Percentiles rank a stretch among this genome's conserved stretches.
phyloP scores from a whole-genome alignment of 2,888 invertebrate genomes.

The Drosophila robusta region DNA sequence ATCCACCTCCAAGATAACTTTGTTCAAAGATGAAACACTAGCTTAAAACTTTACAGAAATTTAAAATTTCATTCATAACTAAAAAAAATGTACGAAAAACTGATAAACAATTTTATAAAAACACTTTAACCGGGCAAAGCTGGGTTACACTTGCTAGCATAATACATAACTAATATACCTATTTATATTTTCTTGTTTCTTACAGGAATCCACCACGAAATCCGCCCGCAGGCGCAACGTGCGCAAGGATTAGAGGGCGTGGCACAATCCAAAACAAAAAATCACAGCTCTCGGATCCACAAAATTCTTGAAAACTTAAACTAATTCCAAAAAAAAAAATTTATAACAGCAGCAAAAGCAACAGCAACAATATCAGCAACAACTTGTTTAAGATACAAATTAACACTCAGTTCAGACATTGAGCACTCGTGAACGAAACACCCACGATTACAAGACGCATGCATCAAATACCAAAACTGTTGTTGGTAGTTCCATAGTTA shows the following conservation, averaged over 20 bases:
- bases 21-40: no score
- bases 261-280: slow-evolving; percentile 13
- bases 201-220: slow-evolving; percentile 73
- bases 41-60: no score
- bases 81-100: no score
- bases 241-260: slow-evolving; percentile 80
- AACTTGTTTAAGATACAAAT: slow-evolving; percentile 26
- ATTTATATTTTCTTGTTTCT: background rate
- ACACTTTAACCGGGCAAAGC: background rate
- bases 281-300: slow-evolving; percentile 23
- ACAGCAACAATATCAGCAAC: slow-evolving; percentile 19
- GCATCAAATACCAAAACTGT: slow-evolving; percentile 40
- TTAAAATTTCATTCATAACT: no score
- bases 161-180: background rate
- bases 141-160: no score
- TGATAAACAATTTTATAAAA: background rate
- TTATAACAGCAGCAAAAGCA: slow-evolving; percentile 6
- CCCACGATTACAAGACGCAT: slow-evolving; percentile 22
- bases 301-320: slow-evolving; percentile 45
- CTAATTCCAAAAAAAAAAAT: slow-evolving; percentile 44
- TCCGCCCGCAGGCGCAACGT: slow-evolving; percentile 81
- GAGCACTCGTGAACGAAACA: slow-evolving; percentile 25
- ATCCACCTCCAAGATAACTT: no score
- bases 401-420: slow-evolving; percentile 25
- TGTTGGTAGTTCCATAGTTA: slow-evolving; percentile 43